phyloP scores from a whole-genome alignment of 1,140 invertebrate species.

The Ceratina calcarata region DNA sequence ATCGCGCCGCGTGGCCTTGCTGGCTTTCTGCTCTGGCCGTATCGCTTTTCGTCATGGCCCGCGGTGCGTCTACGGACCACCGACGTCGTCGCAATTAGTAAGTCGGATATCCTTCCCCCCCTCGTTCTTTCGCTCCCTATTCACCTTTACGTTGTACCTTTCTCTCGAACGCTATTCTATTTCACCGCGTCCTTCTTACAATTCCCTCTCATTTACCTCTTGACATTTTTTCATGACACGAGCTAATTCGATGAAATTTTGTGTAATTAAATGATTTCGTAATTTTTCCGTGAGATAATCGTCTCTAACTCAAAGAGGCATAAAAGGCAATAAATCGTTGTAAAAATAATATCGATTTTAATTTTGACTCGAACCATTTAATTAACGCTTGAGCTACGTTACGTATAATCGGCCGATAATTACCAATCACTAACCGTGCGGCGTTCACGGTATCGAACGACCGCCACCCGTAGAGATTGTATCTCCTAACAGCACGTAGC shows the following conservation, averaged over 20 bases:
- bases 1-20: slow-evolving; percentile 46
- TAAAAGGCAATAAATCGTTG: background rate
- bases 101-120: slow-evolving; percentile 68
- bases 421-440: slow-evolving; percentile 17
- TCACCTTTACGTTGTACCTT: slow-evolving; percentile 32
- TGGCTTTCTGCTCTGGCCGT: slow-evolving; percentile 51
- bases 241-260: too few species aligned
- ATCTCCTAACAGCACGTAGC: background rate
- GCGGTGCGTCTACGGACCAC: slow-evolving; percentile 64
- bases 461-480: slow-evolving; percentile 2
- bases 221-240: too few species aligned
- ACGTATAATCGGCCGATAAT: slow-evolving; percentile 23
- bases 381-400: slow-evolving; percentile 16
- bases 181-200: background rate
- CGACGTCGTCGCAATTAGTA: slow-evolving; percentile 71
- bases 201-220: background rate
- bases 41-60: slow-evolving; percentile 70
- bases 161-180: background rate
- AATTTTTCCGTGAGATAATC: background rate
- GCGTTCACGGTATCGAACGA: background rate
- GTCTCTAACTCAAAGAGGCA: background rate
- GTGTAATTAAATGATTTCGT: too few species aligned
- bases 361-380: slow-evolving; percentile 7
- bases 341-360: background rate
- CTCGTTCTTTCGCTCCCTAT: slow-evolving; percentile 43